These are phyloP conservation scores for Pomatostomus ruficeps DNA, from an alignment of 2,113 vertebrate genomes.

Conservation along the genomic window DNA sequence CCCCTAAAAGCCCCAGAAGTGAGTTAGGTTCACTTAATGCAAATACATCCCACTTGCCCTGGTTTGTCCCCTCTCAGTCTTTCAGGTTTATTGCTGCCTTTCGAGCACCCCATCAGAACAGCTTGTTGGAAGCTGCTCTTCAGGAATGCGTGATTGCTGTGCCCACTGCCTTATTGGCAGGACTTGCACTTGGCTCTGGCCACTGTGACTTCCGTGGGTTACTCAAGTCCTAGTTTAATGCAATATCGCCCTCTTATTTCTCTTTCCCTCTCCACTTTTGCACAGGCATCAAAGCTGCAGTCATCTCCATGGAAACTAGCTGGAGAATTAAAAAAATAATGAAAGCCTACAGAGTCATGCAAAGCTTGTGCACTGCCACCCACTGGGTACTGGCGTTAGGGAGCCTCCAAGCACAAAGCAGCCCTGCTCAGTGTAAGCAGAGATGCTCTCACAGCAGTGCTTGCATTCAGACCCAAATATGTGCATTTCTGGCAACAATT, in stretches of 20 bases:
- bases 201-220: background rate
- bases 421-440: background rate
- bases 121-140: background rate
- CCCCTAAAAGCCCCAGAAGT: background rate
- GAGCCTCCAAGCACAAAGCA: background rate
- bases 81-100: background rate
- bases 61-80: background rate
- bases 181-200: background rate
- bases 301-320: slow-evolving; percentile 90
- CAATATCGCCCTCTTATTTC: slow-evolving; percentile 64
- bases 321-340: slow-evolving; percentile 28
- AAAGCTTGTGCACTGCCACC: slow-evolving; percentile 78
- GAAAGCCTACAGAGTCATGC: slow-evolving; percentile 22
- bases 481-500: background rate
- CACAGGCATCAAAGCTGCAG: slow-evolving; percentile 66
- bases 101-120: background rate
- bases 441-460: background rate
- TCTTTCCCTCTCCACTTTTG: background rate
- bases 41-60: background rate
- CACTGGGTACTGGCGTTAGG: slow-evolving; percentile 66
- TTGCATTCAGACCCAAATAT: background rate
- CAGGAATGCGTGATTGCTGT: background rate
- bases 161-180: background rate
- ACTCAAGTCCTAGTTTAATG: background rate
- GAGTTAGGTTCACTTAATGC: background rate